A percentile compares a stretch with the other conserved stretches of the same genome.
Conservation (phyloP, 2,113 vertebrate genomes). For the Isurus oxyrinchus region DNA sequence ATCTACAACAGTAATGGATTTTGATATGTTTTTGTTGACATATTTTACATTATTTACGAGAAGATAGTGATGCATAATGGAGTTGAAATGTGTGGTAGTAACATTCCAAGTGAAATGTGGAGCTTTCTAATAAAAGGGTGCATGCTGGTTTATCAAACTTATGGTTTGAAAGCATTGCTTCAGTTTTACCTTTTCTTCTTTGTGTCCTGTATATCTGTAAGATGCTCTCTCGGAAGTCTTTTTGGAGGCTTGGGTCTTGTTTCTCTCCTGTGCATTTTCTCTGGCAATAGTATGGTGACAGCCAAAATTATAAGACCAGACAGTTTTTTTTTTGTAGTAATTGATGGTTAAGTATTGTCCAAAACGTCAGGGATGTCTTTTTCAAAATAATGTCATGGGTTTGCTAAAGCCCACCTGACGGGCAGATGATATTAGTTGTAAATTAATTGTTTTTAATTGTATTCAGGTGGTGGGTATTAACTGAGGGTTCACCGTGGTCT, state of each 20-base stretch:
- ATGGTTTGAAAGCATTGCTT: not conserved
- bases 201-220: not conserved
- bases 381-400: too few species aligned
- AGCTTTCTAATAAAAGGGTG: not conserved
- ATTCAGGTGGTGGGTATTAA: too few species aligned
- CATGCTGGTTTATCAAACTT: not conserved
- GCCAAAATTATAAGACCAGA: not conserved
- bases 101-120: not conserved
- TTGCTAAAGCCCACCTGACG: too few species aligned
- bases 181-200: not conserved
- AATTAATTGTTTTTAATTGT: too few species aligned
- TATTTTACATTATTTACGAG: conserved; percentile 90
- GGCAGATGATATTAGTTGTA: too few species aligned
- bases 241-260: not conserved
- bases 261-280: not conserved
- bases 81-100: conserved; percentile 46
- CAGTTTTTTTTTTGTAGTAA: too few species aligned
- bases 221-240: not conserved
- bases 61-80: conserved; percentile 57
- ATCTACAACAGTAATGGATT: conserved; percentile 90
- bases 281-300: not conserved
- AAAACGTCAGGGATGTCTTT: too few species aligned
- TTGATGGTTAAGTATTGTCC: too few species aligned
- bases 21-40: conserved; percentile 82
- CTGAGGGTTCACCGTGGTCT: too few species aligned